Evolutionary conservation across 2,797 vertebrate genomes (phyloP).

Genomic region (Argentina silus): DNA sequence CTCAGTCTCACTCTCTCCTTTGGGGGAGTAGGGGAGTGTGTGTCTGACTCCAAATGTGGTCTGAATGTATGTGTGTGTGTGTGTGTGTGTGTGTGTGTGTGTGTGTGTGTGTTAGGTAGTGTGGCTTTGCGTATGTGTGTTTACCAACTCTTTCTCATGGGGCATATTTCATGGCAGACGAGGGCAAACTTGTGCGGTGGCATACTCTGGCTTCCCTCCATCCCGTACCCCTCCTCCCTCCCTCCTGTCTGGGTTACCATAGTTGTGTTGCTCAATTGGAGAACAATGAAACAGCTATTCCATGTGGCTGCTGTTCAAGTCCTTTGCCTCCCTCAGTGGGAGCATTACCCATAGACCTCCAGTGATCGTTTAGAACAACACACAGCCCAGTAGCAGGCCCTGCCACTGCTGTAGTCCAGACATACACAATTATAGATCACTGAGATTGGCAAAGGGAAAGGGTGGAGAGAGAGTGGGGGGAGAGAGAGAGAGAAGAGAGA

Average conservation of each 20-base stretch:
- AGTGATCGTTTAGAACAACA: slow-evolving; percentile 63
- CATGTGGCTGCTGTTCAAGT: slow-evolving; percentile 70
- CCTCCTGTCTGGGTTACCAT: slow-evolving; percentile 37
- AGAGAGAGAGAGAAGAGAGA: slow-evolving; percentile 31
- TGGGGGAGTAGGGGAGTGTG: slow-evolving; percentile 10
- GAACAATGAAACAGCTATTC: slow-evolving; percentile 62
- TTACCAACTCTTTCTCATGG: slow-evolving; percentile 10
- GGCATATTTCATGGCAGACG: slow-evolving; percentile 19
- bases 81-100: background rate
- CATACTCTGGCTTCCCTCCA: slow-evolving; percentile 12
- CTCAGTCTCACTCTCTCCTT: slow-evolving; percentile 9
- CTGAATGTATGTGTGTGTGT: slow-evolving; percentile 8
- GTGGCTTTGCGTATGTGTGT: background rate
- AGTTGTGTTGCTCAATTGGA: slow-evolving; percentile 55
- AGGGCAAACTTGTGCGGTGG: background rate
- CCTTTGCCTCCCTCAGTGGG: slow-evolving; percentile 58
- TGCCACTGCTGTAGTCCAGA: background rate
- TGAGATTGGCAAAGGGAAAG: slow-evolving; percentile 27
- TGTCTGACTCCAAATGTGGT: slow-evolving; percentile 22
- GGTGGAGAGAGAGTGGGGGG: slow-evolving; percentile 15
- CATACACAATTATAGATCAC: slow-evolving; percentile 1
- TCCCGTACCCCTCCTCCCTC: slow-evolving; percentile 20
- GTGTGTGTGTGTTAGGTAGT: slow-evolving; percentile 15
- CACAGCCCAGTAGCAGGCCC: slow-evolving; percentile 59
- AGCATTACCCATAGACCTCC: slow-evolving; percentile 57